Evolutionary conservation across 2,113 vertebrate genomes (phyloP).

Genomic region (Lichenostomus cassidix): DNA sequence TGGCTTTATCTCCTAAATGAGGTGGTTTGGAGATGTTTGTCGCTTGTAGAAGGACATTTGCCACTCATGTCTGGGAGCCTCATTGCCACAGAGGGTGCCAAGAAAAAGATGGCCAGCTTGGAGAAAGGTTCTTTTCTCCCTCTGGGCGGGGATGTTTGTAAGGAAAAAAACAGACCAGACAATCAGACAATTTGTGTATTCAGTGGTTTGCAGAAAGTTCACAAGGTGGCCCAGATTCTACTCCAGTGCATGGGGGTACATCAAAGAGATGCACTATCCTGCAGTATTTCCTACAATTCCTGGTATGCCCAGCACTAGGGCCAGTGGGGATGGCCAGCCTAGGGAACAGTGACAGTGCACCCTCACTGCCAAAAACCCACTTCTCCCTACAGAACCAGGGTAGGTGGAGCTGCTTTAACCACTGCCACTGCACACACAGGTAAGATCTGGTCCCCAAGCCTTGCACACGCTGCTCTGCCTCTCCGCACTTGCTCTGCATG

Average conservation of each 20-base stretch:
- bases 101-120: fast-evolving
- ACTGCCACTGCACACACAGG: not conserved
- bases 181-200: not conserved
- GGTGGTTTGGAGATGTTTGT: not conserved
- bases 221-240: not conserved
- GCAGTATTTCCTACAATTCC: not conserved
- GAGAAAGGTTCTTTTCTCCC: not conserved
- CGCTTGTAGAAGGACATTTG: not conserved
- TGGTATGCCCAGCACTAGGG: not conserved
- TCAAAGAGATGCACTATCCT: not conserved
- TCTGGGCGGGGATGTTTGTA: not conserved
- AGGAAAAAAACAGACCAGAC: not conserved
- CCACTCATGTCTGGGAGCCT: not conserved
- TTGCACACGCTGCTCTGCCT: not conserved
- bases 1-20: not conserved
- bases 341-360: not conserved
- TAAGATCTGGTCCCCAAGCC: not conserved
- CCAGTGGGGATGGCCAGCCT: not conserved
- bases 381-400: not conserved
- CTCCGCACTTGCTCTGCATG: not conserved
- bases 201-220: not conserved
- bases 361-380: not conserved
- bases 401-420: not conserved
- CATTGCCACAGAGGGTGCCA: not conserved
- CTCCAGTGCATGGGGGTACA: not conserved